phyloP scores from a whole-genome alignment of 2,888 invertebrate genomes.

The Acanthacorydalis orientalis region DNA sequence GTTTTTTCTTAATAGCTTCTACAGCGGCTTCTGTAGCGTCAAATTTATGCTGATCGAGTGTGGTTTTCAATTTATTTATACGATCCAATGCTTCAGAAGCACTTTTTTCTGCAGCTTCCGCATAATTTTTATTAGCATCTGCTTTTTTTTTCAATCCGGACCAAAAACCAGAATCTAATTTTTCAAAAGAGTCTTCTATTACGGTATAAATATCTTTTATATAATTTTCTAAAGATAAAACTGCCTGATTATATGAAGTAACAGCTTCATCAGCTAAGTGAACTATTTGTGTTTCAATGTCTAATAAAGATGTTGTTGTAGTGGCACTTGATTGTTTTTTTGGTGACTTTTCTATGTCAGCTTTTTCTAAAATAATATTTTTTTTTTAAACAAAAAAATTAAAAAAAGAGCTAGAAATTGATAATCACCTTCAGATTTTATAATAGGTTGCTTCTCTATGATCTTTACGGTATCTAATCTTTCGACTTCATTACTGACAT shows the following conservation, averaged over 20 bases:
- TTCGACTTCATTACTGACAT: too few species aligned
- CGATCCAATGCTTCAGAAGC: conserved; percentile 14
- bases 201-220: conserved; percentile 35
- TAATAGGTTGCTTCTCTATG: too few species aligned
- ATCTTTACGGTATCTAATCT: too few species aligned
- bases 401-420: too few species aligned
- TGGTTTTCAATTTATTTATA: conserved; percentile 24
- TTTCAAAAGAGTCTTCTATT: conserved; percentile 43
- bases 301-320: conserved; percentile 16
- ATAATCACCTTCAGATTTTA: too few species aligned
- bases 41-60: conserved; percentile 26
- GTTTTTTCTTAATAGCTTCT: conserved; percentile 34
- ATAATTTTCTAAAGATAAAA: conserved; percentile 36
- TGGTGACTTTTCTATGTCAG: too few species aligned
- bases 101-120: conserved; percentile 38
- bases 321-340: conserved; percentile 12
- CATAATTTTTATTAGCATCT: conserved; percentile 34
- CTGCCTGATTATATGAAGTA: conserved; percentile 46
- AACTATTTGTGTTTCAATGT: conserved; percentile 38
- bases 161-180: conserved; percentile 38
- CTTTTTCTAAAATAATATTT: too few species aligned
- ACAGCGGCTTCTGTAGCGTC: conserved; percentile 26
- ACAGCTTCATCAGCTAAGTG: conserved; percentile 41
- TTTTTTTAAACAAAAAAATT: too few species aligned
- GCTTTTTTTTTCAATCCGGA: conserved; percentile 37